phyloP scores from a whole-genome alignment of 1,140 invertebrate species.

The Euglossa dilemma region DNA sequence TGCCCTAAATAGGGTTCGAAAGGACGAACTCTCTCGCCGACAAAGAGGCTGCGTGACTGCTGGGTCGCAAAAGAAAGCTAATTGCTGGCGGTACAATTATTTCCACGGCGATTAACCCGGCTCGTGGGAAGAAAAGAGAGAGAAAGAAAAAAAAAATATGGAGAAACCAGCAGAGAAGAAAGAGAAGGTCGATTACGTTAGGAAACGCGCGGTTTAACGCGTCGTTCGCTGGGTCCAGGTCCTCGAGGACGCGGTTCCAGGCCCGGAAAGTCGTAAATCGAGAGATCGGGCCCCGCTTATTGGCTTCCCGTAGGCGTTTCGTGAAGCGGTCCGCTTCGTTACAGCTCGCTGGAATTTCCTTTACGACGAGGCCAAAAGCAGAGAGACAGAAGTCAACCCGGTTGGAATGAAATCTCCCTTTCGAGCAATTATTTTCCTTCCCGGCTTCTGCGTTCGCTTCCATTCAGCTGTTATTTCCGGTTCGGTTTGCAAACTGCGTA shows the following conservation, averaged over 20 bases:
- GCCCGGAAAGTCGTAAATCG: not conserved
- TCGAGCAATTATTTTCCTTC: too few species aligned
- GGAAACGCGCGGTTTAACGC: not conserved
- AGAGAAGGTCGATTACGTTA: not conserved
- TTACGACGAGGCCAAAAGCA: not conserved
- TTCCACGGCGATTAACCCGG: not conserved
- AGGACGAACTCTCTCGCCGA: not conserved
- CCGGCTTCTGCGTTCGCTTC: too few species aligned
- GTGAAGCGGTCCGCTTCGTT: not conserved
- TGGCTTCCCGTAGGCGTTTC: not conserved
- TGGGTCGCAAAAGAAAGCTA: not conserved
- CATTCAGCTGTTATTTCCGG: too few species aligned
- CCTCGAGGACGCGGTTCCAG: not conserved
- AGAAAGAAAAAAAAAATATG: too few species aligned
- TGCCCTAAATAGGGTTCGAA: not conserved
- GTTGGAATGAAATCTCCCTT: too few species aligned
- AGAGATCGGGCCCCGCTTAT: not conserved
- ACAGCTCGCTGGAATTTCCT: not conserved
- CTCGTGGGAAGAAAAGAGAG: not conserved
- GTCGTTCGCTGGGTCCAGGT: too few species aligned
- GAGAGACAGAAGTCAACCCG: too few species aligned
- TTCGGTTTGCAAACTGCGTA: too few species aligned
- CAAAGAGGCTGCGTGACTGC: not conserved
- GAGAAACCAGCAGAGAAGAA: not conserved
- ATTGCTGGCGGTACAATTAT: constrained; percentile 2